Conservation (phyloP, 2,888 invertebrate species). For the Unio pictorum region DNA sequence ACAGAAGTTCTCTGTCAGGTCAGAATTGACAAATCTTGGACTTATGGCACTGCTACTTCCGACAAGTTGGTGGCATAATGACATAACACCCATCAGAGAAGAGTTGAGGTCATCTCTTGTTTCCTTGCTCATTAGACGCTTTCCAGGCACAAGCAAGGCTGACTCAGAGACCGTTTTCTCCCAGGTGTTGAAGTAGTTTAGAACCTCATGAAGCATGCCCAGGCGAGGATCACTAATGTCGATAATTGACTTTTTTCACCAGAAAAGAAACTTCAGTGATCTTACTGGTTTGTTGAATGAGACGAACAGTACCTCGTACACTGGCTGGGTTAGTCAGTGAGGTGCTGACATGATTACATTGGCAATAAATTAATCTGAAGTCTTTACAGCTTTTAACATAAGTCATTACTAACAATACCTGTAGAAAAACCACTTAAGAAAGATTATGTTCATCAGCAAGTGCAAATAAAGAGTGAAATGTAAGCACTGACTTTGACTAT, state of each 20-base stretch:
- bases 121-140: constrained; percentile 12
- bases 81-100: constrained; percentile 20
- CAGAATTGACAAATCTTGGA: constrained; percentile 26
- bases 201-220: neutral
- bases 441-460: too few relatives aligned
- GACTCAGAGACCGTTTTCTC: constrained; percentile 5
- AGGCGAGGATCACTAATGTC: constrained; percentile 4
- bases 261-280: constrained; percentile 16
- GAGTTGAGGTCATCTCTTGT: constrained; percentile 31
- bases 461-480: too few relatives aligned
- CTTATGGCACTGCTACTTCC: constrained; percentile 20
- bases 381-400: too few relatives aligned
- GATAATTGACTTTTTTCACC: constrained; percentile 16
- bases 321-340: constrained; percentile 16
- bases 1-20: constrained; percentile 15
- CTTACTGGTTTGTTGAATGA: constrained; percentile 17
- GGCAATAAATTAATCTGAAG: too few relatives aligned
- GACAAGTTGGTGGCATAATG: constrained; percentile 12
- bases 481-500: too few relatives aligned
- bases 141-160: neutral
- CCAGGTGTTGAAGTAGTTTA: constrained; percentile 19
- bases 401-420: too few relatives aligned
- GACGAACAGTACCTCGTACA: constrained; percentile 12
- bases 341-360: constrained; percentile 11
- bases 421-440: too few relatives aligned